Conservation (phyloP, 2,113 vertebrate species). For the Poicephalus gulielmi region DNA sequence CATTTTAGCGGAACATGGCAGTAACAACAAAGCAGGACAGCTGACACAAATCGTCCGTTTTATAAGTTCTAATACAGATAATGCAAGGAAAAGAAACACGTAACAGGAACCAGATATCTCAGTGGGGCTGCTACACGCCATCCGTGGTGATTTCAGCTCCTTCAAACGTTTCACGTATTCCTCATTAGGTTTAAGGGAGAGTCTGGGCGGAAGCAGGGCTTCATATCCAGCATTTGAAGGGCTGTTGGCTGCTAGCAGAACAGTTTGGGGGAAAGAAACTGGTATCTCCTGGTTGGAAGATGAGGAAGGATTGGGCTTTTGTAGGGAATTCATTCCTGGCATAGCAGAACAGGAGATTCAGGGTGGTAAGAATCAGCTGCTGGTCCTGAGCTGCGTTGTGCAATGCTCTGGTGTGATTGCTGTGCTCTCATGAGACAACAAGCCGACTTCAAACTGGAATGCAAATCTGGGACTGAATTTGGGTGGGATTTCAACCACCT, state of each 20-base stretch:
- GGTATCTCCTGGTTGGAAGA: background rate
- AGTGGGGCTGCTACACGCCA: background rate
- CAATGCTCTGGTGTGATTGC: fast-evolving
- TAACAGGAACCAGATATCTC: slow-evolving; percentile 66
- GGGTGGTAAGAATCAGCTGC: background rate
- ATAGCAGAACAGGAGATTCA: background rate
- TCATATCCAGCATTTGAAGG: background rate
- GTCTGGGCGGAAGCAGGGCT: background rate
- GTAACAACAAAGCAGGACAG: slow-evolving; percentile 50
- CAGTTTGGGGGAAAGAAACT: background rate
- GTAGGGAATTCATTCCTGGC: background rate
- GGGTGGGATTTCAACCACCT: background rate
- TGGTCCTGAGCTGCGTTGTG: background rate
- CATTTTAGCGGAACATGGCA: slow-evolving; percentile 50
- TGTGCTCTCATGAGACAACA: fast-evolving
- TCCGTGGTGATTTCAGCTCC: background rate
- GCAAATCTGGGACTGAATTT: background rate
- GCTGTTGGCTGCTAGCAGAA: background rate
- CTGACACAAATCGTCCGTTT: slow-evolving; percentile 59
- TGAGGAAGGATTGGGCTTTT: fast-evolving
- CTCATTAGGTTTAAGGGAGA: background rate
- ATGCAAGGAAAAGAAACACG: slow-evolving; percentile 54
- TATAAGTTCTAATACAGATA: slow-evolving; percentile 62
- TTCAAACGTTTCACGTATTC: background rate
- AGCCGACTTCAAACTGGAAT: background rate